Conservation (phyloP, 2,888 invertebrate species). For the Lepidochitona cinerea region DNA sequence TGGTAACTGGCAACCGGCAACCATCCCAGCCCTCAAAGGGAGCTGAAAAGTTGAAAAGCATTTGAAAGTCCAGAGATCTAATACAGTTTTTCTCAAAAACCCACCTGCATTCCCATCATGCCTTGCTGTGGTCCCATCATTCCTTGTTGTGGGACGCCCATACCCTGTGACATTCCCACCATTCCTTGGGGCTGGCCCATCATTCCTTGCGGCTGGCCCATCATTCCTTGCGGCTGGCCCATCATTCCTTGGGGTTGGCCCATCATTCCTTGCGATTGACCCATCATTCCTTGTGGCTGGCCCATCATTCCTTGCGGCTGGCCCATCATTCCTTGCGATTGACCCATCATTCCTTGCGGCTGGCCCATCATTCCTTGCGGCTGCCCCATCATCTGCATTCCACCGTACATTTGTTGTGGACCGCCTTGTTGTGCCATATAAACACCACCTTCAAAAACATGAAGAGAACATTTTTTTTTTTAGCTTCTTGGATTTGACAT, state of each 20-base stretch:
- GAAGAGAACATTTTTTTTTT: too few species aligned
- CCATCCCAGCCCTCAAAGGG: too few species aligned
- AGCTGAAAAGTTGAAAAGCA: too few species aligned
- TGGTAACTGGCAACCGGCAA: too few species aligned
- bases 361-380: constrained; percentile 7
- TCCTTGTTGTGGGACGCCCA: neutral
- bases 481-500: too few species aligned
- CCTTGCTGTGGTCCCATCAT: neutral
- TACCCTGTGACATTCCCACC: constrained; percentile 15
- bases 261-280: constrained; percentile 23
- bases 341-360: neutral
- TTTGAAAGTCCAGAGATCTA: too few species aligned
- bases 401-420: neutral
- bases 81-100: neutral
- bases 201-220: constrained; percentile 14
- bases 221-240: constrained; percentile 15
- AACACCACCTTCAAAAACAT: neutral
- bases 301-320: constrained; percentile 14
- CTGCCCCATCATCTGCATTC: constrained; percentile 10
- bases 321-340: constrained; percentile 14
- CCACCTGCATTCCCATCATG: neutral
- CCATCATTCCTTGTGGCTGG: constrained; percentile 17
- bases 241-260: constrained; percentile 19
- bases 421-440: neutral
- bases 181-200: constrained; percentile 19